phyloP scores from a whole-genome alignment of 1,140 invertebrate genomes.

The Ericerus pela region DNA sequence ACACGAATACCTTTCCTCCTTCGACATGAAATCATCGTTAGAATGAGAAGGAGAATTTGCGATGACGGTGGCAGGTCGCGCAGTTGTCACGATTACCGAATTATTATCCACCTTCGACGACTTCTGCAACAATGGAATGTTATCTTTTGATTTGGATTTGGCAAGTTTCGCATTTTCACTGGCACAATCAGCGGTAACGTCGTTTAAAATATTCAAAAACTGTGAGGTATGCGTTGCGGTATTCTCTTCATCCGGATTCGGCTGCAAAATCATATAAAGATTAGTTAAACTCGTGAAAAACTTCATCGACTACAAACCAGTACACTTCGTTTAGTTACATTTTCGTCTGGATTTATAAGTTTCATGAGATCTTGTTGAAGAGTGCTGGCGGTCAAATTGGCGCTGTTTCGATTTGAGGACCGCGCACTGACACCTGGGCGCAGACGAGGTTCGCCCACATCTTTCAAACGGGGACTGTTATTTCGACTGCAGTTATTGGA shows the following conservation, averaged over 20 bases:
- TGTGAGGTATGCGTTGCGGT: background rate
- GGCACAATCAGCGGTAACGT: background rate
- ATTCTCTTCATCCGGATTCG: too few species aligned
- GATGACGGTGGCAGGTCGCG: slow-evolving; percentile 53
- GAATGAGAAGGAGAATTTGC: slow-evolving; percentile 43
- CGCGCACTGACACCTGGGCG: slow-evolving; percentile 33
- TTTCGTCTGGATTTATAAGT: slow-evolving; percentile 69
- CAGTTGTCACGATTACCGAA: slow-evolving; percentile 54
- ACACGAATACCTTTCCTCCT: slow-evolving; percentile 39
- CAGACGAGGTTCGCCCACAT: slow-evolving; percentile 35
- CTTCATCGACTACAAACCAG: too few species aligned
- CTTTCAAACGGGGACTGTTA: slow-evolving; percentile 40
- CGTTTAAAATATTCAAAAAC: background rate
- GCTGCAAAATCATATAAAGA: too few species aligned
- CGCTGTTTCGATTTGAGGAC: slow-evolving; percentile 38
- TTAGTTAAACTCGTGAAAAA: too few species aligned
- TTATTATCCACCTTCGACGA: slow-evolving; percentile 13
- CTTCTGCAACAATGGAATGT: slow-evolving; percentile 8
- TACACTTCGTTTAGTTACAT: too few species aligned
- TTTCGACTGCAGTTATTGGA: slow-evolving; percentile 23
- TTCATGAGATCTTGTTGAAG: slow-evolving; percentile 78
- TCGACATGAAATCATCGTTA: slow-evolving; percentile 35
- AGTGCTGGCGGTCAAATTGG: slow-evolving; percentile 47
- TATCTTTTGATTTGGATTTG: slow-evolving; percentile 11
- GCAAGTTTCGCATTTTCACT: background rate